Evolutionary conservation across 2,888 invertebrate genomes (phyloP).

Genomic region (Lithophane leautieri): DNA sequence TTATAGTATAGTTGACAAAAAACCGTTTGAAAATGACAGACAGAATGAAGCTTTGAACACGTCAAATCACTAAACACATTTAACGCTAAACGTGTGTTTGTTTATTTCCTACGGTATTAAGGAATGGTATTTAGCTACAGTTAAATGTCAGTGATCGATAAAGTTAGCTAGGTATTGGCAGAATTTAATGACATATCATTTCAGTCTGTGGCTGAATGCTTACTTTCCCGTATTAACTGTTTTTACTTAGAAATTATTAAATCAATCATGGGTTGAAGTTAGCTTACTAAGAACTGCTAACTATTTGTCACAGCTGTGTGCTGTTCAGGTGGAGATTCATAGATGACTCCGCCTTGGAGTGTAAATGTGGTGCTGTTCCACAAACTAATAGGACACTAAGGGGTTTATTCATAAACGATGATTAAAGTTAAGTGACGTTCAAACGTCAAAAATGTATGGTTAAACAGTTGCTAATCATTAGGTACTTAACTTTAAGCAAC

Average conservation of each 20-base stretch:
- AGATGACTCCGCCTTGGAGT: no score
- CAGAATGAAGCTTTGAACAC: no score
- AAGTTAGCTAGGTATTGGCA: background rate
- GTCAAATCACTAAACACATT: no score
- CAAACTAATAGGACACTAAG: no score
- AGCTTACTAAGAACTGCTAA: background rate
- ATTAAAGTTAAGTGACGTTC: no score
- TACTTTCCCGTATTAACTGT: background rate
- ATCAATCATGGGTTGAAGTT: background rate
- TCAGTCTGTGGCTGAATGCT: background rate
- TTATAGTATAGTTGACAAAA: background rate
- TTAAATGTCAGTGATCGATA: background rate
- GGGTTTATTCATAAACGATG: no score
- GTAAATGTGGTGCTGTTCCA: no score
- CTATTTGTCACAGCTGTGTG: background rate
- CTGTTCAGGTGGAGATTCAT: background rate
- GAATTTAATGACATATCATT: background rate
- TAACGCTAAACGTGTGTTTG: no score
- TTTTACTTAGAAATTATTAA: constrained; percentile 7
- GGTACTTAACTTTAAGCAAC: no score
- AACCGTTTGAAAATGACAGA: no score
- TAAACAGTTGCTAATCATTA: no score
- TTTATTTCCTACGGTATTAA: background rate
- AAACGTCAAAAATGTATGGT: no score
- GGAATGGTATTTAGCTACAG: background rate